Evolutionary conservation across 2,888 invertebrate species (phyloP).

Genomic region (Cistogaster globosa): DNA sequence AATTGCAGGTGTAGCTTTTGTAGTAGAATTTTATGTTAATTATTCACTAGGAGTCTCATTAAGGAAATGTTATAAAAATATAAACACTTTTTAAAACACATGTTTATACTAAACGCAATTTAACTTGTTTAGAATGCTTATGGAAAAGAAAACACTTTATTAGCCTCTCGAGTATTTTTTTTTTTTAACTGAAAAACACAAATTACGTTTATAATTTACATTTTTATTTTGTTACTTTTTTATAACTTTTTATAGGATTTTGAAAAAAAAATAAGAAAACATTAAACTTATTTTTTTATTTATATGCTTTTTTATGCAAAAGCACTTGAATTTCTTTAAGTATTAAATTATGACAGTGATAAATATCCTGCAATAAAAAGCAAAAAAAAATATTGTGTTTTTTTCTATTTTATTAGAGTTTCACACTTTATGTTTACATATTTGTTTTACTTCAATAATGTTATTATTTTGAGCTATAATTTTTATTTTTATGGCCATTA

Average conservation of each 20-base stretch:
- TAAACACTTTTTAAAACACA: conserved; percentile 7
- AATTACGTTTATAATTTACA: not conserved
- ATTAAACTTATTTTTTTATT: too few relatives aligned
- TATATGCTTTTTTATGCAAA: not conserved
- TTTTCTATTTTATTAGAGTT: too few relatives aligned
- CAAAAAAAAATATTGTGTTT: too few relatives aligned
- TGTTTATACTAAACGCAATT: not conserved
- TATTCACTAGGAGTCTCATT: conserved; percentile 43
- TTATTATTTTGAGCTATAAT: too few relatives aligned
- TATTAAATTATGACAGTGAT: conserved; percentile 39
- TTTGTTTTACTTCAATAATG: too few relatives aligned
- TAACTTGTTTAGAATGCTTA: not conserved
- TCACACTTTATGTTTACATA: too few relatives aligned
- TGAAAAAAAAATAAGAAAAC: too few relatives aligned
- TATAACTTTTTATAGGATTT: too few relatives aligned
- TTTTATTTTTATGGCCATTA: too few relatives aligned
- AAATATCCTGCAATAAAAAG: conserved; percentile 28
- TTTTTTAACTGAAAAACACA: not conserved
- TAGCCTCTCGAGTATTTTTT: not conserved
- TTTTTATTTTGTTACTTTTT: too few relatives aligned
- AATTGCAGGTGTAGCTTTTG: not conserved
- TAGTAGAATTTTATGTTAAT: conserved; percentile 29
- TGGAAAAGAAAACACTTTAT: conserved; percentile 4
- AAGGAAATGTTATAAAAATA: conserved; percentile 34
- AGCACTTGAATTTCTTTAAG: conserved; percentile 10